Evolutionary conservation across 2,888 invertebrate species (phyloP).

Genomic region (Nowickia ferox): DNA sequence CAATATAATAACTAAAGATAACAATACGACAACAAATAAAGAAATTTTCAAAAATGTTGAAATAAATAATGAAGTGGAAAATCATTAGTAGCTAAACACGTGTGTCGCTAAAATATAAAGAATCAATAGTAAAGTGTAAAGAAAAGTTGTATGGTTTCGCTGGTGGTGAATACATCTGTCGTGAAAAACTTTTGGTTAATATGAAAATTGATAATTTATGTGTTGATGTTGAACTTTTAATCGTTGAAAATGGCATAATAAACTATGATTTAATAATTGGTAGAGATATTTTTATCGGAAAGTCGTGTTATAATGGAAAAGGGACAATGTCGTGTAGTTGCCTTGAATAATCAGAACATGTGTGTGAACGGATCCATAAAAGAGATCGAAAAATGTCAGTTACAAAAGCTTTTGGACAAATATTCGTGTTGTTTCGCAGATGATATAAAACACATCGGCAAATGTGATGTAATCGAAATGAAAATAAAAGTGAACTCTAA

Average conservation of each 20-base stretch:
- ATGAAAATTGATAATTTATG: not conserved
- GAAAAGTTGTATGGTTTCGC: not conserved
- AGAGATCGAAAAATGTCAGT: not conserved
- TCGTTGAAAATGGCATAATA: no score
- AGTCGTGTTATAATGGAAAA: no score
- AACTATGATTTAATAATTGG: not conserved
- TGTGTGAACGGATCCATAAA: not conserved
- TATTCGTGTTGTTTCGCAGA: conserved; percentile 60
- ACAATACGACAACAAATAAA: not conserved
- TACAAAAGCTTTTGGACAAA: conserved; percentile 4
- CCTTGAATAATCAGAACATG: not conserved
- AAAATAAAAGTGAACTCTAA: conserved; percentile 39
- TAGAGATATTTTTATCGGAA: not conserved
- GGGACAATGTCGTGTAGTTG: not conserved
- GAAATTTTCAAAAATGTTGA: no score
- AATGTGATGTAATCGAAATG: conserved; percentile 57
- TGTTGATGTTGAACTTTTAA: not conserved
- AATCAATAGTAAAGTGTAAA: not conserved
- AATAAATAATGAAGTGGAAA: not conserved
- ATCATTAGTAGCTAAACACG: not conserved
- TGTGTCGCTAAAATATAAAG: not conserved
- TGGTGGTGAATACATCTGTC: no score
- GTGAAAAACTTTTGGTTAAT: no score
- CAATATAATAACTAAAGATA: not conserved
- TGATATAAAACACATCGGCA: conserved; percentile 51